Evolutionary conservation across 2,888 invertebrate genomes (phyloP).

Genomic region (Parasteatoda lunata): DNA sequence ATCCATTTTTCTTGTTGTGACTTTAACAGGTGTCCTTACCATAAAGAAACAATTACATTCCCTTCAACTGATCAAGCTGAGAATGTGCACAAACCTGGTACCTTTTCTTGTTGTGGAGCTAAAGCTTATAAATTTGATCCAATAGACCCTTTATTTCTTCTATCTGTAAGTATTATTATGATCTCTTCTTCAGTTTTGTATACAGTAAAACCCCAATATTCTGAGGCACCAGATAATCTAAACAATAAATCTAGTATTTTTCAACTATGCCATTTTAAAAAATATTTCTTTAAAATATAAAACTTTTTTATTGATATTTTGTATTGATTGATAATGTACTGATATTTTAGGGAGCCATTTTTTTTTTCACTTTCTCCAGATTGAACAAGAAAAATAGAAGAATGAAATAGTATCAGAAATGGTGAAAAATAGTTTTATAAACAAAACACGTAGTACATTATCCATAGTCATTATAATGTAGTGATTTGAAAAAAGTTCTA

Average conservation of each 20-base stretch:
- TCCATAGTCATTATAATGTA: too few species aligned
- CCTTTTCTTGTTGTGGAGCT: constrained; percentile 90
- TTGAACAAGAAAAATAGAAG: too few species aligned
- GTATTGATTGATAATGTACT: background rate
- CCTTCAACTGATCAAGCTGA: constrained; percentile 34
- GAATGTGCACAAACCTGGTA: constrained; percentile 72
- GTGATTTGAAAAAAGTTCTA: too few species aligned
- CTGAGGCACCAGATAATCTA: too few species aligned
- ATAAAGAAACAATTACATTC: constrained; percentile 74
- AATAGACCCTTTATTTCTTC: constrained; percentile 73
- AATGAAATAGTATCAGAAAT: too few species aligned
- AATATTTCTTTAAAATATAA: background rate
- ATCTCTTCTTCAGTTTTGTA: too few species aligned
- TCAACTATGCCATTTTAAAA: background rate
- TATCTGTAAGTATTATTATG: constrained; percentile 40
- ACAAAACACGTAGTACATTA: too few species aligned
- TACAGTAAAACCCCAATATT: too few species aligned
- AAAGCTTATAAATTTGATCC: constrained; percentile 87
- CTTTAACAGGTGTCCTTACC: constrained; percentile 75
- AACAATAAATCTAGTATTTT: too few species aligned
- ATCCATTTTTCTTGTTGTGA: constrained; percentile 77
- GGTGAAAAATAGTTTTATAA: too few species aligned
- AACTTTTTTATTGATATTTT: background rate
- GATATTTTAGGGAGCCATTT: background rate
- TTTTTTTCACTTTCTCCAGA: background rate